Conservation (phyloP, 2,113 vertebrate species). For the Malaclemys terrapin region DNA sequence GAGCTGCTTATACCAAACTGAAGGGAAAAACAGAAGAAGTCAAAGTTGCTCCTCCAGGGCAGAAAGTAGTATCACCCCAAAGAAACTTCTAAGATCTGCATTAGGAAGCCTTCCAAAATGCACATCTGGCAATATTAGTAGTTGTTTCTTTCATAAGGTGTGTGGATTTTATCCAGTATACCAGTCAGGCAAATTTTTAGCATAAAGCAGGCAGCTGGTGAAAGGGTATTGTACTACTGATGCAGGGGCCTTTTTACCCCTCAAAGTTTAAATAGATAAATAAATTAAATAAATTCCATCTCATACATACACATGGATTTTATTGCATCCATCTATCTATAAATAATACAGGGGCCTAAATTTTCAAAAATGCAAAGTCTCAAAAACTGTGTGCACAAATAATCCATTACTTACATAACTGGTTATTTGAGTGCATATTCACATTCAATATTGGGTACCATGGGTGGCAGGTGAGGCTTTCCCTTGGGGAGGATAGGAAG, state of each 20-base stretch:
- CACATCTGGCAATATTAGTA: accelerated
- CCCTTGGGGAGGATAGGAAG: no score
- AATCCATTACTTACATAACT: background rate
- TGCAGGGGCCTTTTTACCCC: accelerated
- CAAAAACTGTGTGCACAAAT: background rate
- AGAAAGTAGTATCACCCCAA: background rate
- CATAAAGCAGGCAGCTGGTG: background rate
- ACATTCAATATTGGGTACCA: background rate
- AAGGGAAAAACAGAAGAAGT: background rate
- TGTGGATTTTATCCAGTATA: background rate
- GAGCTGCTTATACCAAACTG: background rate
- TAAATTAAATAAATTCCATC: background rate
- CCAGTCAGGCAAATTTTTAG: accelerated
- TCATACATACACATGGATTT: no score
- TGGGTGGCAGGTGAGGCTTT: background rate
- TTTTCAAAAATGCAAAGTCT: background rate
- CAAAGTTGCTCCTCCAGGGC: background rate
- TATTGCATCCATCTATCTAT: no score
- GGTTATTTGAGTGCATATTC: background rate
- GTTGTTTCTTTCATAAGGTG: background rate
- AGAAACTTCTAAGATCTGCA: background rate
- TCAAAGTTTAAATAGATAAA: background rate
- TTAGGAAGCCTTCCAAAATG: background rate
- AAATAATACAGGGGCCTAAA: background rate
- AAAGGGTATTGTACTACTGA: background rate